Evolutionary conservation across 2,888 invertebrate genomes (phyloP), one percentile per base, ranked within the genome.

Genomic region (Hydroisotoma schaefferi): DNA sequence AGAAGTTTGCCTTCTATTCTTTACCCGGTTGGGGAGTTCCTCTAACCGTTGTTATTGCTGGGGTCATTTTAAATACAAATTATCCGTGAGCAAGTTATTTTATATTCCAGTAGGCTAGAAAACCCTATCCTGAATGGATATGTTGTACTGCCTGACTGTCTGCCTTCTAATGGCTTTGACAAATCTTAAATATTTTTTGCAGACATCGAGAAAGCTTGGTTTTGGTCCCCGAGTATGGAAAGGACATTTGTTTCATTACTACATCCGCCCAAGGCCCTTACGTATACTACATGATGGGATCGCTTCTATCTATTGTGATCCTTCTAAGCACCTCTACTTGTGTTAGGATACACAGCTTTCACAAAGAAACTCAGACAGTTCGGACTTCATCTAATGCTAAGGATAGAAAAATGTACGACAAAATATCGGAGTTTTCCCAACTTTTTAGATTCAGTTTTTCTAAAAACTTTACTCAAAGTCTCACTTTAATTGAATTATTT

Each of bases 371-470:
- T 4, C 27, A 26, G 5, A 25, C 8, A 27, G 49, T 25, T 23
- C 8, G 49, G n/a, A 10, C 26, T 6, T 27, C 26, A 2, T 49
- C 49, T 8, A 49, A 6, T 49, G 49, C 49, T 27, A 28, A 28
- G 28, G 49, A 49, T 49, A 20, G 49, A 27, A 26, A 25, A 20
- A 49, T 49, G 49, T 49, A 49, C 43, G 43, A n/a, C 43, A 43
- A 43, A n/a, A n/a, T 43, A 5, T 43, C 43, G 8, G 43, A 18
- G n/a, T n/a, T n/a, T n/a, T n/a, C n/a, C n/a, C n/a, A n/a, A n/a
- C n/a, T n/a, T n/a, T n/a, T n/a, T n/a, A n/a, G n/a, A n/a, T n/a
- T n/a, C n/a, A n/a, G n/a, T n/a, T n/a, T 8, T 5, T n/a, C n/a
- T n/a, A n/a, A n/a, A n/a, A n/a, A n/a, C n/a, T n/a, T n/a, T n/a